Conservation (phyloP, 2,113 vertebrate genomes). For the Anarhynchus alexandrinus region DNA sequence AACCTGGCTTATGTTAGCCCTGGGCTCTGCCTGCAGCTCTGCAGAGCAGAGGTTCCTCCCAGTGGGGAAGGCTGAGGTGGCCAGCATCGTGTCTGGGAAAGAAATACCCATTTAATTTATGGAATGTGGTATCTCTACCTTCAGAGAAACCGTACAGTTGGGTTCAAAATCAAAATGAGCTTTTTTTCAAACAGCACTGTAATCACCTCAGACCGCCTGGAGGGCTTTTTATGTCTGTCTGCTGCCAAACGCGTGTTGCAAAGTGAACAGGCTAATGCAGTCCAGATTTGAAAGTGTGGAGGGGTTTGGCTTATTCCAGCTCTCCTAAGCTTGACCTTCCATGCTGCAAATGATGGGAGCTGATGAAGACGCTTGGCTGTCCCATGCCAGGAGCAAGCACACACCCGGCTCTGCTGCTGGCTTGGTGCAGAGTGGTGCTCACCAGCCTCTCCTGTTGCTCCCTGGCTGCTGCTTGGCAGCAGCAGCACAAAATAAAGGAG, state of each 20-base stretch:
- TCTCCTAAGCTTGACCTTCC: neutral
- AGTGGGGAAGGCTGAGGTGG: neutral
- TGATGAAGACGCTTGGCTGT: neutral
- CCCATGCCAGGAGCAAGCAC: no score
- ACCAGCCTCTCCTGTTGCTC: neutral
- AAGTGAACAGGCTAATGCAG: neutral
- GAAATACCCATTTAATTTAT: neutral
- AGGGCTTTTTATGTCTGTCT: neutral
- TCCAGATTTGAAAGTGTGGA: neutral
- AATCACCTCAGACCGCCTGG: neutral
- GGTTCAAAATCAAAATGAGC: neutral
- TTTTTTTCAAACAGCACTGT: neutral
- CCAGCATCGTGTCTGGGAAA: neutral
- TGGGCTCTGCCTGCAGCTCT: neutral
- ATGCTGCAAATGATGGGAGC: neutral
- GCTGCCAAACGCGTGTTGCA: accelerated
- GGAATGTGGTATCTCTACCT: neutral
- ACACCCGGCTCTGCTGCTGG: neutral
- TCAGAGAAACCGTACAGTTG: neutral
- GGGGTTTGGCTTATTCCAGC: neutral
- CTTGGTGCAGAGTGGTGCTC: accelerated
- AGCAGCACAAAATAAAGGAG: neutral
- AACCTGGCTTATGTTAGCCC: neutral
- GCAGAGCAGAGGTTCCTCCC: neutral
- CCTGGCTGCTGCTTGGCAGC: accelerated